Base-by-base conservation (phyloP, 2,797 vertebrate species). In the Gobionotothen gibberifrons region DNA sequence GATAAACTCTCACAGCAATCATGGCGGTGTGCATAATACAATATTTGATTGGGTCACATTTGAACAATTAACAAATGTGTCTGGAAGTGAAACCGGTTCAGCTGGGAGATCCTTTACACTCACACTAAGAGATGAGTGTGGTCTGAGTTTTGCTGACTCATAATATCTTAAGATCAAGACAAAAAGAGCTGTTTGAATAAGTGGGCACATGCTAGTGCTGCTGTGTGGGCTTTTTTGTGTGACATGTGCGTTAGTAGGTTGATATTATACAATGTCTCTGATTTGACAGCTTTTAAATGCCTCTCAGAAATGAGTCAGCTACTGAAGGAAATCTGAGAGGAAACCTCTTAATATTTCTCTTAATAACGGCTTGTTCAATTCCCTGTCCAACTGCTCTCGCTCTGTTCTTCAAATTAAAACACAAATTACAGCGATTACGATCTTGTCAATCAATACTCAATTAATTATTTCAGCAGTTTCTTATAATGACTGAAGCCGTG, bases 1-100 rank as follows among this genome's bases (percentile, higher is more conserved):
- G 78, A 87, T 74, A 54, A 56, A 71, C 73, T 73, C 49, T 48
- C 26, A 85, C 54, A 62, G 49, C 72, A 79, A 69, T 72, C 59
- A 49, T 22, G n/a, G 11, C 43, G 42, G 32, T 14, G 61, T 51
- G 52, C 5, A 9, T 46, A 54, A 40, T 49, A 26, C 16, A 47
- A 62, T 22, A 66, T 39, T 60, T 21, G 40, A 40, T 22, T 0
- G 2, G 12, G 40, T 69, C 68, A 52, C 47, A 72, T 47, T 21
- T 44, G 32, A 76, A 42, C 42, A 69, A 53, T 76, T 42, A 61
- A 52, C 22, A 72, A 14, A 67, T 73, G 36, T 68, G 15, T 51
- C 40, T 75, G 11, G 5, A 17, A 57, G 5, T 21, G 43, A 58
- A 13, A 11, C 43, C 51, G 44, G 51, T 62, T 65, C 11, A 36